phyloP scores from a whole-genome alignment of 1,140 invertebrate species.

The Hylaeus anthracinus region DNA sequence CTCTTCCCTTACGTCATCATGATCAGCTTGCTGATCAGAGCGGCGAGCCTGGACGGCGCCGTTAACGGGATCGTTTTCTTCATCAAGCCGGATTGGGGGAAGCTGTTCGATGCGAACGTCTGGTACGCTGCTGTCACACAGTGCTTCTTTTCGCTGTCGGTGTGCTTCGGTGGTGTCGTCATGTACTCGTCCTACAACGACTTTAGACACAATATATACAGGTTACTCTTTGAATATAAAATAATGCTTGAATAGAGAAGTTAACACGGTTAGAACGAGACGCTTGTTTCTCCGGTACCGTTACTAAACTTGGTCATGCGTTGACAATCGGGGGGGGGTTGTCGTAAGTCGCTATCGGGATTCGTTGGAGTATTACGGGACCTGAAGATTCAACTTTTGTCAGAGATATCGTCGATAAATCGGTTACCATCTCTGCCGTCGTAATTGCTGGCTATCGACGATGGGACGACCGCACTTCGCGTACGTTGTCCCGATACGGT shows the following conservation, averaged over 20 bases:
- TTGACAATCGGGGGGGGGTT: too few species aligned
- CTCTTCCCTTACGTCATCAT: constrained; percentile 86
- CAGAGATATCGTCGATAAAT: too few species aligned
- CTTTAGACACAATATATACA: constrained; percentile 85
- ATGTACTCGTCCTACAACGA: constrained; percentile 89
- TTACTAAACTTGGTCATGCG: too few species aligned
- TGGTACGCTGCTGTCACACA: constrained; percentile 92
- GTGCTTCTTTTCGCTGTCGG: constrained; percentile 90
- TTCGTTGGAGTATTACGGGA: too few species aligned
- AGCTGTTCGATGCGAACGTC: constrained; percentile 85
- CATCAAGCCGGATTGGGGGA: constrained; percentile 84
- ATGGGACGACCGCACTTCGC: too few species aligned
- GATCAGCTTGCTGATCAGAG: constrained; percentile 83
- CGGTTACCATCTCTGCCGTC: too few species aligned
- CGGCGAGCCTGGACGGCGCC: constrained; percentile 78
- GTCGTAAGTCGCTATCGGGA: too few species aligned
- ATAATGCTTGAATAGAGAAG: neutral
- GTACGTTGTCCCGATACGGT: too few species aligned
- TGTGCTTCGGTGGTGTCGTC: constrained; percentile 86
- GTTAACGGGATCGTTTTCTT: constrained; percentile 88
- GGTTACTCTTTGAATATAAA: constrained; percentile 74
- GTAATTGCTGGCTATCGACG: too few species aligned
- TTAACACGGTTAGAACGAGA: neutral
- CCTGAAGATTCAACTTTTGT: too few species aligned
- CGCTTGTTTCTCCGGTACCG: too few species aligned